phyloP scores from a whole-genome alignment of 2,888 invertebrate genomes.

The Periphyllus acericola region DNA sequence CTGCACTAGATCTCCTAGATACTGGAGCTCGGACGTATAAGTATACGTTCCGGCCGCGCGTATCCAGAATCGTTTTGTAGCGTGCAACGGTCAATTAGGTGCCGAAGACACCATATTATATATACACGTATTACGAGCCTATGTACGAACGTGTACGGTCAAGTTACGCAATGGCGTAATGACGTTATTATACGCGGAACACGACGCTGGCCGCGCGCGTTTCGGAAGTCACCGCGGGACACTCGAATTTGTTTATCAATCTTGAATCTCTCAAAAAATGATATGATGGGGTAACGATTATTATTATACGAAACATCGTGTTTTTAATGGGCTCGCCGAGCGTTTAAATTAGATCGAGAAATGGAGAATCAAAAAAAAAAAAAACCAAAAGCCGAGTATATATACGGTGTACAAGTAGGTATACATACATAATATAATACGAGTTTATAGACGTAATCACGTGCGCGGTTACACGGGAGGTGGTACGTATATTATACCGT shows the following conservation, averaged over 20 bases:
- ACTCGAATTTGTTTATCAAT: conserved; percentile 12
- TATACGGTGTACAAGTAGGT: not conserved
- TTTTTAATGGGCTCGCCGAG: not conserved
- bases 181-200: conserved; percentile 14
- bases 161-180: conserved; percentile 11
- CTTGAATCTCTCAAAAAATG: conserved; percentile 17
- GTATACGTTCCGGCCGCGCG: conserved; percentile 31
- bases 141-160: too few relatives aligned
- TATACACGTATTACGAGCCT: not conserved
- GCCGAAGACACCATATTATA: not conserved
- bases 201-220: not conserved
- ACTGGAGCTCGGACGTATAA: not conserved
- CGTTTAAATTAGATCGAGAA: not conserved
- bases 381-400: not conserved
- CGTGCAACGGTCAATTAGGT: conserved; percentile 53
- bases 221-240: not conserved
- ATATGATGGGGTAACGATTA: conserved; percentile 12
- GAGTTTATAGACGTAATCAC: not conserved
- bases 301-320: not conserved
- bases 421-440: not conserved
- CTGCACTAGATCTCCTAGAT: not conserved
- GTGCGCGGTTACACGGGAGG: not conserved
- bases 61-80: conserved; percentile 49
- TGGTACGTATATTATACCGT: too few relatives aligned
- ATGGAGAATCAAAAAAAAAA: too few relatives aligned